Evolutionary conservation across 2,888 invertebrate genomes (phyloP).

Genomic region (Zygothrica quintamaculata): DNA sequence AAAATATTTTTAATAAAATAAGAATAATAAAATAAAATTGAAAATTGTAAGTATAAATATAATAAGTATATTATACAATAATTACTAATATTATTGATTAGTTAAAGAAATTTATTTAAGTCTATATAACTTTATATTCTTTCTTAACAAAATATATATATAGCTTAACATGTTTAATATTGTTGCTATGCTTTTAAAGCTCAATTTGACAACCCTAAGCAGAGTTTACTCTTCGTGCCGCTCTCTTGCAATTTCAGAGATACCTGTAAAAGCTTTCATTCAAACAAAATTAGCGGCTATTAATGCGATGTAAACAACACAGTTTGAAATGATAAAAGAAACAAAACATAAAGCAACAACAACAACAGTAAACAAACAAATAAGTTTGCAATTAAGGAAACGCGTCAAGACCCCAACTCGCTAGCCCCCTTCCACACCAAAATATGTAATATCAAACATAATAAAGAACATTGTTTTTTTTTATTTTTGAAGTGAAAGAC

Average conservation of each 20-base stretch:
- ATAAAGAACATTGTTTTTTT: constrained; percentile 29
- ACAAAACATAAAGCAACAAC: constrained; percentile 14
- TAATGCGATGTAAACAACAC: constrained; percentile 59
- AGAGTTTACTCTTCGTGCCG: constrained; percentile 17
- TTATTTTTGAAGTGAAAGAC: constrained; percentile 9
- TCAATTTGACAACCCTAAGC: background rate
- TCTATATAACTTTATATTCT: too few species aligned
- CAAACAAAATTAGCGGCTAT: constrained; percentile 53
- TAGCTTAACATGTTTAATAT: too few species aligned
- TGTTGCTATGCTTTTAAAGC: too few species aligned
- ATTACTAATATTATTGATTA: too few species aligned
- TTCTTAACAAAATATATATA: too few species aligned
- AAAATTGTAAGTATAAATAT: too few species aligned
- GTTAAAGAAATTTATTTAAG: too few species aligned
- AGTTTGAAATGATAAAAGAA: constrained; percentile 20
- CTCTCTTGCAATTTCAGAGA: constrained; percentile 52
- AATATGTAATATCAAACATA: too few species aligned
- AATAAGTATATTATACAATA: too few species aligned
- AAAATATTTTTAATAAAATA: too few species aligned
- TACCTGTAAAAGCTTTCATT: constrained; percentile 69
- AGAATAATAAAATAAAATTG: too few species aligned
- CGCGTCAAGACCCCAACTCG: constrained; percentile 41
- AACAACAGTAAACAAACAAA: constrained; percentile 44
- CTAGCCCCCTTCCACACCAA: too few species aligned
- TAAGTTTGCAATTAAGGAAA: constrained; percentile 53